phyloP scores from a whole-genome alignment of 2,888 invertebrate genomes.

The Troilus luridus region DNA sequence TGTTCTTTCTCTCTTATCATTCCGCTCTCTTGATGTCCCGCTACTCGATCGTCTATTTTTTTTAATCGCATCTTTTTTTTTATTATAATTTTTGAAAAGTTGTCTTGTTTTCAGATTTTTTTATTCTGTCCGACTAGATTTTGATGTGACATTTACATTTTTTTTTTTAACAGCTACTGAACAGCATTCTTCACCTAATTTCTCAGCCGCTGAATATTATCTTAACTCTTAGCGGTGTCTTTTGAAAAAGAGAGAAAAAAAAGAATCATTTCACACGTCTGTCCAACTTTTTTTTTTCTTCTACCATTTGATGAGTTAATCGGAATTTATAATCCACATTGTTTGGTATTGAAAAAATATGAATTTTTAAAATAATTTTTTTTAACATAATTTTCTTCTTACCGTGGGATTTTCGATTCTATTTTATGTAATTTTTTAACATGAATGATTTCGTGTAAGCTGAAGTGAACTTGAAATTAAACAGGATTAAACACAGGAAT shows the following conservation, averaged over 20 bases:
- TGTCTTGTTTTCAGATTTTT: not conserved
- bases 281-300: not conserved
- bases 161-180: not conserved
- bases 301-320: not conserved
- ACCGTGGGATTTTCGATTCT: too few relatives aligned
- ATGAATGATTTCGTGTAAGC: not conserved
- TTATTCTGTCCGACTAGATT: not conserved
- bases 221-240: not conserved
- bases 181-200: conserved; percentile 37
- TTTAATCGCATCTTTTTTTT: not conserved
- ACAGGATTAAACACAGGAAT: too few relatives aligned
- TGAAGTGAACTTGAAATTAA: too few relatives aligned
- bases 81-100: not conserved
- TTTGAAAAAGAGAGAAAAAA: conserved; percentile 9
- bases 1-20: conserved; percentile 28
- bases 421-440: not conserved
- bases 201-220: not conserved
- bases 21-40: not conserved
- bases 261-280: not conserved
- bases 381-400: too few relatives aligned
- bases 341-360: not conserved
- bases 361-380: too few relatives aligned
- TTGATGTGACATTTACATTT: not conserved
- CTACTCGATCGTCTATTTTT: not conserved
- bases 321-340: not conserved